Conservation (phyloP, 2,113 vertebrate species). For the Cyprinodon brontotheroides region DNA sequence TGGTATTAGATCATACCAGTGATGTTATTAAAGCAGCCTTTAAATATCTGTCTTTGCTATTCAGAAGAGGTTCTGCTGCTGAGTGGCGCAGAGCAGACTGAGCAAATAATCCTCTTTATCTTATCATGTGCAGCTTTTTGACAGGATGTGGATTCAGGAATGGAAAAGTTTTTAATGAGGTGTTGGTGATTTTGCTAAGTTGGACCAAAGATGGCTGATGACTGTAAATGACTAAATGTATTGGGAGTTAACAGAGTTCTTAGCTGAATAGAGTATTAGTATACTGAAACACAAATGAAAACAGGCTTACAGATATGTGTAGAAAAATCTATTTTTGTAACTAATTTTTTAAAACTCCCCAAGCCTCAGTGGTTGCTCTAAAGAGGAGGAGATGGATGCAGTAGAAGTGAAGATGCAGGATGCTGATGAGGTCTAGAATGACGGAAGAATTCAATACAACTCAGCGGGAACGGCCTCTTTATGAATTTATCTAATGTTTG, state of each 20-base stretch:
- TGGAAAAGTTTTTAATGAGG: constrained; percentile 17
- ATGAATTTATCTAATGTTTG: no score
- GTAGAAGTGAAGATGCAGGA: neutral
- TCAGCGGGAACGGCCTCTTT: no score
- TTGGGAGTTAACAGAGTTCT: no score
- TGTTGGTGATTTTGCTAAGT: constrained; percentile 1
- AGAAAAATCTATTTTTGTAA: neutral
- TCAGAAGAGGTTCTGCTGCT: constrained; percentile 17
- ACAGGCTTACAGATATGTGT: neutral
- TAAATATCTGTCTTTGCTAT: constrained; percentile 57
- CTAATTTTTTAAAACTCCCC: no score
- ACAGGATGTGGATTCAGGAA: constrained; percentile 27
- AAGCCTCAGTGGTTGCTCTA: neutral
- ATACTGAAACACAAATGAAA: neutral
- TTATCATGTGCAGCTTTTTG: constrained; percentile 39
- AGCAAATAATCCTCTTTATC: constrained; percentile 45
- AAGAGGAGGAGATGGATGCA: neutral
- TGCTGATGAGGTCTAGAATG: neutral
- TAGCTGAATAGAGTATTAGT: no score
- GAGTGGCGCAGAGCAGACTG: constrained; percentile 36
- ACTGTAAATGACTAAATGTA: no score
- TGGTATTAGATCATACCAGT: constrained; percentile 49
- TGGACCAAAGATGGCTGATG: constrained; percentile 10
- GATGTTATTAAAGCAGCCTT: constrained; percentile 45
- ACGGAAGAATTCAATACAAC: neutral